Evolutionary conservation across 2,888 invertebrate species (phyloP).

Genomic region (Eupithecia insigniata): DNA sequence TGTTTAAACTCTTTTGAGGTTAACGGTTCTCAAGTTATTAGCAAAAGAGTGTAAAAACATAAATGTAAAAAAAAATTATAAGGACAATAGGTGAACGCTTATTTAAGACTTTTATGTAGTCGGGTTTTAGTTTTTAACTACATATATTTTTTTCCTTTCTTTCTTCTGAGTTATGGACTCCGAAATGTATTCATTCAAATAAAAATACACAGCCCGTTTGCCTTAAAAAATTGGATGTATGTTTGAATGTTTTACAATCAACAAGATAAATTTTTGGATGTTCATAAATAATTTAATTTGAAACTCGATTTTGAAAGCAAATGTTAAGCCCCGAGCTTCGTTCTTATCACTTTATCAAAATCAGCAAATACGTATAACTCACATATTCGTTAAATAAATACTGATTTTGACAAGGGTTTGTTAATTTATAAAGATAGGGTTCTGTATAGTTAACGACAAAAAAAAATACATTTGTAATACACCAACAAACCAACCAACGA

Average conservation of each 20-base stretch:
- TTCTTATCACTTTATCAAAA: slow-evolving; percentile 13
- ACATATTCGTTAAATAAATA: slow-evolving; percentile 26
- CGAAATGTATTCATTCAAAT: neutral
- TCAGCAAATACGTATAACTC: slow-evolving; percentile 22
- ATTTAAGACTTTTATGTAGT: too few species aligned
- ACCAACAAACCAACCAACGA: too few species aligned
- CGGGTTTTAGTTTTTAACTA: too few species aligned
- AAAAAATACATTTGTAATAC: too few species aligned
- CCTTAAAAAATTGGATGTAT: neutral
- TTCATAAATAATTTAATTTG: slow-evolving; percentile 9
- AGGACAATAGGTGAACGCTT: too few species aligned
- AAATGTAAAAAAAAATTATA: too few species aligned
- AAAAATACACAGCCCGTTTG: neutral
- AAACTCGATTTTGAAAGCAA: slow-evolving; percentile 5
- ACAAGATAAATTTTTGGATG: neutral
- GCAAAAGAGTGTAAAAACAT: too few species aligned
- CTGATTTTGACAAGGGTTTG: neutral
- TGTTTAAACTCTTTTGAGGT: too few species aligned
- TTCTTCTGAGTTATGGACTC: neutral
- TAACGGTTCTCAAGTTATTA: too few species aligned
- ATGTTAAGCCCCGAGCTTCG: neutral
- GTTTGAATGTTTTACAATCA: neutral
- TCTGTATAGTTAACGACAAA: neutral
- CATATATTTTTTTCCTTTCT: neutral
- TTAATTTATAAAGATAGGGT: neutral